Conservation (phyloP, 2,797 vertebrate genomes). For the Cheirogaleus major region DNA sequence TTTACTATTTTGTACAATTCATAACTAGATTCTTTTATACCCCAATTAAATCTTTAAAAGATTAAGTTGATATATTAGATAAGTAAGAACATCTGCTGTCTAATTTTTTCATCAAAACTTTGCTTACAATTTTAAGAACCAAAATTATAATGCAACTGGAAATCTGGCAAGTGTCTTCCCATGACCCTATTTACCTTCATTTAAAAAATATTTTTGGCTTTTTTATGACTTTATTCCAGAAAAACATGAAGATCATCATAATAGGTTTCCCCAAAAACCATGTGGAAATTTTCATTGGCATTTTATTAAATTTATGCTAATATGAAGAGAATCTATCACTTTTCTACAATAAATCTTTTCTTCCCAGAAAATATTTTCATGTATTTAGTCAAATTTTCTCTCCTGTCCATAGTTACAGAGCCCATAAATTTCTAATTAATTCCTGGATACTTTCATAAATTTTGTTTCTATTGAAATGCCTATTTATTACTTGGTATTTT, state of each 20-base stretch:
- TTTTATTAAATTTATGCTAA: constrained; percentile 6
- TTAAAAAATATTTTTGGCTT: not conserved
- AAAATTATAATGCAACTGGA: not conserved
- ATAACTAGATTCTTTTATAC: not conserved
- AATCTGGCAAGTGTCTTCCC: not conserved
- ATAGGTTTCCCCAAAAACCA: not conserved
- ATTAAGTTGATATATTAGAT: not conserved
- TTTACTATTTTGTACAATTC: not conserved
- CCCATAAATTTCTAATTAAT: not conserved
- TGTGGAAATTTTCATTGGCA: not conserved
- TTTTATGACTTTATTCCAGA: not conserved
- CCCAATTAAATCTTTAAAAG: not conserved
- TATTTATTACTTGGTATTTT: constrained; percentile 21
- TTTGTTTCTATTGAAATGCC: not conserved
- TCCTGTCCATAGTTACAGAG: not conserved
- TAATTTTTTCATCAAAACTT: not conserved
- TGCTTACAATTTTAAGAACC: not conserved
- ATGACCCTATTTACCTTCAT: not conserved
- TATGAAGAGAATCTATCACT: not conserved
- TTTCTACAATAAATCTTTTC: not conserved
- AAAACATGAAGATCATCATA: constrained; percentile 7
- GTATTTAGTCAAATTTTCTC: not conserved
- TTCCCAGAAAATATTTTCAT: not conserved
- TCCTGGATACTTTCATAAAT: not conserved
- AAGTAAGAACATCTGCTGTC: not conserved